Percentiles rank a stretch among this genome's conserved stretches.
Conservation (phyloP, 2,797 vertebrate species). For the Sebastes aleutianus region DNA sequence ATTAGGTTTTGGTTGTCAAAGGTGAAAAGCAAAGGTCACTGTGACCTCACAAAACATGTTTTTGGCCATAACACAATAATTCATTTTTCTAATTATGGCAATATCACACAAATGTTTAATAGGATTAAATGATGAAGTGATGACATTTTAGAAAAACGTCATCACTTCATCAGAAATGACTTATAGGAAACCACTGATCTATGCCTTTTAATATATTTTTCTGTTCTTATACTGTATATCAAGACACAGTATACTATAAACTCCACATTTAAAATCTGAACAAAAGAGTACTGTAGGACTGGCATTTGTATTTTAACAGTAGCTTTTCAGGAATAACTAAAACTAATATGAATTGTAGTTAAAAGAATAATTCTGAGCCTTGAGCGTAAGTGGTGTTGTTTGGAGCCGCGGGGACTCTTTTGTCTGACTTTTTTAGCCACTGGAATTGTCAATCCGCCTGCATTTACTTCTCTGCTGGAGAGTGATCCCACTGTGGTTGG, state of each 20-base stretch:
- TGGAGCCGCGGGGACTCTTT: constrained; percentile 17
- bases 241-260: background rate
- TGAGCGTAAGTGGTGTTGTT: background rate
- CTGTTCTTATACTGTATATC: background rate
- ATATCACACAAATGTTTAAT: no score
- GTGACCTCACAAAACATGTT: no score
- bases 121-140: no score
- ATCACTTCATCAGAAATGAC: no score
- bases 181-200: no score
- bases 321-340: background rate
- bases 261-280: background rate
- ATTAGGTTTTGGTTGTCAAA: no score
- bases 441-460: constrained; percentile 19
- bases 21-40: no score
- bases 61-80: no score
- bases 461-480: constrained; percentile 29
- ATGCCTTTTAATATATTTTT: background rate
- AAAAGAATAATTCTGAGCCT: background rate
- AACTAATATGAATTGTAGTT: background rate
- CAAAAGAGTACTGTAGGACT: background rate
- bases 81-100: fast-evolving
- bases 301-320: background rate
- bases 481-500: background rate
- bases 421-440: constrained; percentile 6
- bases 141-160: no score